Conservation (phyloP, 2,888 invertebrate genomes). For the Torymus tubicola region DNA sequence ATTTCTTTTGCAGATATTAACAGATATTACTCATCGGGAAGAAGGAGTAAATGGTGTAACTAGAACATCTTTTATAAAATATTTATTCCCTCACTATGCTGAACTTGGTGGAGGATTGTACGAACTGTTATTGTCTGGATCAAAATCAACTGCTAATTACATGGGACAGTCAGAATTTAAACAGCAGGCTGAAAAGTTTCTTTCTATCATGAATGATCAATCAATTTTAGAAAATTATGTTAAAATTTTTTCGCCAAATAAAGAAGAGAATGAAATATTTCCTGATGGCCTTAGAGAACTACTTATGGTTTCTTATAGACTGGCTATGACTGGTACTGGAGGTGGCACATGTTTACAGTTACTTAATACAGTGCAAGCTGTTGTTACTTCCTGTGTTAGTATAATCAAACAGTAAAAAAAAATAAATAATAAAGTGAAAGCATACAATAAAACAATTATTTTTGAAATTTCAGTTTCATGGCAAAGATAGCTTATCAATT, state of each 20-base stretch:
- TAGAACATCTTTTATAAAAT: constrained; percentile 83
- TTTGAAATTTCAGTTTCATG: constrained; percentile 81
- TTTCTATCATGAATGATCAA: constrained; percentile 78
- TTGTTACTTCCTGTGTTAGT: constrained; percentile 84
- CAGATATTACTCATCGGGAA: constrained; percentile 83
- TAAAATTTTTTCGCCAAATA: constrained; percentile 78
- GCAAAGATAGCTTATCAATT: constrained; percentile 84
- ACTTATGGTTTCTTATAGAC: constrained; percentile 85
- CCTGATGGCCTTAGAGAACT: constrained; percentile 82
- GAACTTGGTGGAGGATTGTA: constrained; percentile 85
- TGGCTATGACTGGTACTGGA: constrained; percentile 86
- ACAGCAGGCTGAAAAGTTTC: constrained; percentile 84
- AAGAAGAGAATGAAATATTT: constrained; percentile 77
- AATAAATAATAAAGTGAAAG: constrained; percentile 10
- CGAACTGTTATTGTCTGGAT: constrained; percentile 80
- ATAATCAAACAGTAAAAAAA: constrained; percentile 45
- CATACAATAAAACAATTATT: constrained; percentile 13
- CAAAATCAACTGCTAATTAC: constrained; percentile 81
- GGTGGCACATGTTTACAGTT: constrained; percentile 82
- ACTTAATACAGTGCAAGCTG: constrained; percentile 84
- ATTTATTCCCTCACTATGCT: constrained; percentile 87
- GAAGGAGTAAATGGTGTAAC: constrained; percentile 86
- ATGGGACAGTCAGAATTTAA: constrained; percentile 83
- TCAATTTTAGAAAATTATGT: constrained; percentile 84
- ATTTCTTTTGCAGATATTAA: constrained; percentile 80